Base-by-base conservation (phyloP, 2,113 vertebrate species). In the Eudyptes chrysolophus region DNA sequence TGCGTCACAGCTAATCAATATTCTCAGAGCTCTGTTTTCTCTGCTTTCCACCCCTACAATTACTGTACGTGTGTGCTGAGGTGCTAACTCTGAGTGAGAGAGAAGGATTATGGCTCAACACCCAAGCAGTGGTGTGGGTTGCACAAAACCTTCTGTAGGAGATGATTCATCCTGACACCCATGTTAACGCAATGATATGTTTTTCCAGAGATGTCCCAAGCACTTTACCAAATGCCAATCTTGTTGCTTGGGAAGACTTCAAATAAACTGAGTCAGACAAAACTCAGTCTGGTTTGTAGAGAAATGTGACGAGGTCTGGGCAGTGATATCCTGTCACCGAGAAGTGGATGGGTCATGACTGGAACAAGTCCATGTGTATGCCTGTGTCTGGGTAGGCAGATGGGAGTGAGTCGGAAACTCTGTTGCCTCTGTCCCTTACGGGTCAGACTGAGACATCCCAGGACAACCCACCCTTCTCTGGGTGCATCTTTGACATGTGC, bases 141-240 rank as follows among this genome's bases (percentile, higher is more conserved):
- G 74, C 36, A 36, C 70, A 55, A 48, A 89, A 26, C 48, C 74
- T 91, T 52, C 84, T 72, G 52, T 9, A 65, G 52, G 77, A 72
- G 34, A 72, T 94, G 93, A 95, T 89, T 91, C 93, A 84, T 87
- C 70, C 66, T 71, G 69, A 93, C 94, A 82, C 78, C 66, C 38
- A 3, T 76, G 70, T n/a, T 92, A 79, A 18, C 0, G 0, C 2
- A 6, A 55, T 92, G 40, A 68, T 68, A 13, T 83, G 54, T 79
- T 94, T 92, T 80, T 69, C 82, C 82, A 89, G 78, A 95, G 52
- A 57, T 57, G 81, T 93, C 87, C 81, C 17, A 7, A 96, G 65
- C 34, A 36, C 36, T 92, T 95, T 77, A 76, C 17, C 34, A 52
- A 76, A 49, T 85, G 84, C 60, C 84, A 94, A 44, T 94, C 84